Base-by-base conservation (phyloP, 2,888 invertebrate genomes). In the Leucania comma region DNA sequence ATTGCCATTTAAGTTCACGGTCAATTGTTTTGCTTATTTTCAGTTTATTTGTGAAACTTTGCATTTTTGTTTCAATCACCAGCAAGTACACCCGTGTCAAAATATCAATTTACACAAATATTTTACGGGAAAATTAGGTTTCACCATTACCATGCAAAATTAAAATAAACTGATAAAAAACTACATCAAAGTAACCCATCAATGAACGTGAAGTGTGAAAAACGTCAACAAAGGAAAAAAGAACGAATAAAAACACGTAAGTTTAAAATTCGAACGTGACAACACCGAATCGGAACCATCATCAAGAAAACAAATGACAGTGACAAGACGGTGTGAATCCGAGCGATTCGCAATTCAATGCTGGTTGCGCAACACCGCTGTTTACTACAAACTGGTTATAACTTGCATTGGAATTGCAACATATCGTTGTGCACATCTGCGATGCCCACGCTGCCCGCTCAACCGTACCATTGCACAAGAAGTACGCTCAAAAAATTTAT, bases 381-480 rank as follows among this genome's bases (percentile, higher is more conserved):
- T 86, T 86, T 85, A 85, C 81, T 72, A 82, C 81, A 80, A 64
- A 75, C 78, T 84, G 82, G 83, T 84, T 86, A 86, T 86, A 81
- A 82, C 81, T 82, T 80, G 86, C 85, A 88, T 78, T 88, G 87
- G 81, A 81, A 81, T 90, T 90, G 86, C 90, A 86, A 89, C 85
- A 89, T 76, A 75, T 74, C 64, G 78, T 77, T 76, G 83, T 82
- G 85, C 83, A 84, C 87, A 88, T 88, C 86, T 88, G 82, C 66
- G 80, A 77, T 78, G 77, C 82, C 88, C 83, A 87, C 87, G 80
- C 84, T 78, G 81, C 64, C 78, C 84, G 72, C 73, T 84, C 83
- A 66, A 79, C 79, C 76, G 75, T 72, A 58, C 29, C 22, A 53
- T 85, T 86, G 81, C 81, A 81, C 81, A 88, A 88, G 77, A 42